Conservation (phyloP, 37 sponge, comb jelly and placozoan species). For the Theonella swinhoei region DNA sequence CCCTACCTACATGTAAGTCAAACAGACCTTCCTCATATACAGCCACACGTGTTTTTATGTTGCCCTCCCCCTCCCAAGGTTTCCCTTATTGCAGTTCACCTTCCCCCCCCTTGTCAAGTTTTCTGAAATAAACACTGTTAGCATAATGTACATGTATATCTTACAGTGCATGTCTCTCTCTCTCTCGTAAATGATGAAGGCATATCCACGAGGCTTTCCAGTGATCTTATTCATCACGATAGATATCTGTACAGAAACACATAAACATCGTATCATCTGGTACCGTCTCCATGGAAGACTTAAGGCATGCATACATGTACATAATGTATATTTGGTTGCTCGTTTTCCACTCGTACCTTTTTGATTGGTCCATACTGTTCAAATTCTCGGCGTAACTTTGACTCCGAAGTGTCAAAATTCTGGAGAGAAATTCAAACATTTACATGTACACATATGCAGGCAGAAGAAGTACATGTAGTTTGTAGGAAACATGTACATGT, state of each 20-base stretch:
- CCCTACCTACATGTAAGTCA: no score
- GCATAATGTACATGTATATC: constrained; percentile 1
- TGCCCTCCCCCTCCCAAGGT: no score
- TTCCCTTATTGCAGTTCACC: no score
- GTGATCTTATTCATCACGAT: constrained; percentile 56
- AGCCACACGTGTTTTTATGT: no score
- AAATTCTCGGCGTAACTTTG: constrained; percentile 90
- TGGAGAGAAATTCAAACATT: constrained; percentile 18
- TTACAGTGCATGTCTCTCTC: constrained; percentile 94
- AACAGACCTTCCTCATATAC: no score
- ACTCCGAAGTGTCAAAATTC: constrained; percentile 93
- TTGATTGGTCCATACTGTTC: constrained; percentile 93
- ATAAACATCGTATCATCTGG: no score
- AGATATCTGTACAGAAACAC: constrained; percentile 64
- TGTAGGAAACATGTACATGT: neutral
- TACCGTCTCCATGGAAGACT: no score
- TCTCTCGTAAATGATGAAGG: constrained; percentile 93
- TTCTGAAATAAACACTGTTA: no score
- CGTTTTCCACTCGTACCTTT: no score
- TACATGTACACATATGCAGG: neutral
- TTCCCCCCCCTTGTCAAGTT: no score
- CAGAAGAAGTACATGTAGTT: neutral
- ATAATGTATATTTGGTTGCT: no score
- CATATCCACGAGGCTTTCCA: constrained; percentile 94
- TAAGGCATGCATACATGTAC: no score